phyloP scores from a whole-genome alignment of 1,140 invertebrate species.

The Drosophila sp. region DNA sequence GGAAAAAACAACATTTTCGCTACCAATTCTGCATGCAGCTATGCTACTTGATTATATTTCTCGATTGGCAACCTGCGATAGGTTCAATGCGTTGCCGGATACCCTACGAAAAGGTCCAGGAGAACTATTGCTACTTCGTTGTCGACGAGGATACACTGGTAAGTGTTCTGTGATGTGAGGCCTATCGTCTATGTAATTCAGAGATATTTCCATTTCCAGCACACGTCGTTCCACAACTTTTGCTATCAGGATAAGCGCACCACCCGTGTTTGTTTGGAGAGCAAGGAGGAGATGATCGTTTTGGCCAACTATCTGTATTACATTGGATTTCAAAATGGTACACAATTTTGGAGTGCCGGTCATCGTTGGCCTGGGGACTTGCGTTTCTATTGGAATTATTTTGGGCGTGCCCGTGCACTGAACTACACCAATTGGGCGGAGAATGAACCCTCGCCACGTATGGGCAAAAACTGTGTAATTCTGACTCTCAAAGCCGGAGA shows the following conservation, averaged over 20 bases:
- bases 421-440: constrained; percentile 64
- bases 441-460: constrained; percentile 53
- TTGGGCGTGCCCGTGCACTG: constrained; percentile 51
- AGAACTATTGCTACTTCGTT: constrained; percentile 63
- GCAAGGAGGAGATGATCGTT: constrained; percentile 54
- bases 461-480: constrained; percentile 63
- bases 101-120: constrained; percentile 61
- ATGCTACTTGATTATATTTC: constrained; percentile 1
- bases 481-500: constrained; percentile 45
- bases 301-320: constrained; percentile 53
- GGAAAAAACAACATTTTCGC: constrained; percentile 17
- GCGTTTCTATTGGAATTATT: constrained; percentile 72
- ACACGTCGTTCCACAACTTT: constrained; percentile 66
- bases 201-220: constrained; percentile 16
- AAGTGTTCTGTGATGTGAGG: constrained; percentile 20
- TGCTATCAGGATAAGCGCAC: constrained; percentile 70
- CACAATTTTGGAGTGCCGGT: constrained; percentile 67
- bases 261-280: constrained; percentile 64
- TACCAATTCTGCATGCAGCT: not conserved
- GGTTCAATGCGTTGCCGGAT: constrained; percentile 46
- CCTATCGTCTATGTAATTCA: not conserved
- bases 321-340: constrained; percentile 50
- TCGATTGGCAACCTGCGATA: not conserved
- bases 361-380: constrained; percentile 63
- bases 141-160: constrained; percentile 52